Evolutionary conservation across 2,888 invertebrate species (phyloP), one percentile per base, ranked within the genome.

Genomic region (Caenorhabditis zanzibari): DNA sequence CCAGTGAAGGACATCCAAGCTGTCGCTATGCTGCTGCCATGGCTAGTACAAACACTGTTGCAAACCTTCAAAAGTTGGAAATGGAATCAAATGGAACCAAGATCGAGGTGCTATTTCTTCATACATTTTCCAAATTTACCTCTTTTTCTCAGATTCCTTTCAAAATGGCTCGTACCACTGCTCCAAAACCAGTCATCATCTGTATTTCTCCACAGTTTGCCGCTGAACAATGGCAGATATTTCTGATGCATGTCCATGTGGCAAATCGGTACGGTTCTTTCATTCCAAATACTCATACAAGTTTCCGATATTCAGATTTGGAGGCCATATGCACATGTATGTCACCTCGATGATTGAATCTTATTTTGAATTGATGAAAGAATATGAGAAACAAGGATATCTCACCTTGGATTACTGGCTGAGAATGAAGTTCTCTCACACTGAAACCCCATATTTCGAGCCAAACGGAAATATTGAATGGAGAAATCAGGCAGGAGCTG

Each of bases 181-280:
- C 80, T 24, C 58, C 64, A 35, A 80, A 64, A 32, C 81, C 74
- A 14, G 85, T 85, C 12, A 79, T 86, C 28, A 85, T 81, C 19
- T 86, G 86, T 56, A 72, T 86, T n/a, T 83, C 86, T 19, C 86
- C 86, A 9, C 83, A 85, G 52, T 86, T 82, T 38, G 86, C 79
- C 9, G 81, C 73, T n/a, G 86, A 86, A 41, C 86, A 86, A 44
- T 86, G 86, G 86, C 85, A 86, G 24, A 56, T 72, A 24, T 83
- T 83, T 35, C 10, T 86, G 47, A 79, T 86, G 71, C 83, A 85
- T 59, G 81, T 82, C 12, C 86, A 86, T 28, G 79, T 76, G 16
- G 85, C 85, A 7, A 81, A 82, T 49, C 47, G 84, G 82, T 86
- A n/a, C 0, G 61, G 22, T 19, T 26, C 9, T 10, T 22, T 24